Evolutionary conservation across 2,113 vertebrate genomes (phyloP).

Genomic region (Todiramphus chloris): DNA sequence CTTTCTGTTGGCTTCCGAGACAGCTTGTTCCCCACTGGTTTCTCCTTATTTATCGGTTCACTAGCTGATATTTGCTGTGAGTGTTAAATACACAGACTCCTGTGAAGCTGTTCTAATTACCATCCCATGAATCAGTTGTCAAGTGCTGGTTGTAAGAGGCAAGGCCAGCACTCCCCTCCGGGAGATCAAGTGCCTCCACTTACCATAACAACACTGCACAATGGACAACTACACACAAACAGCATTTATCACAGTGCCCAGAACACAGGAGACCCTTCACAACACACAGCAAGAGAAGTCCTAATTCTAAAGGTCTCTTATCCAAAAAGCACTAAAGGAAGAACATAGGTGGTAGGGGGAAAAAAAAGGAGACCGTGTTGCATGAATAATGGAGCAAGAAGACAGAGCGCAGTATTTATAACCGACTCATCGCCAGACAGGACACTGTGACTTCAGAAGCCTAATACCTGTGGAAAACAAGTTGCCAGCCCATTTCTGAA

Average conservation of each 20-base stretch:
- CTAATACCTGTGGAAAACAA: not conserved
- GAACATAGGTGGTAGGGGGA: fast-evolving
- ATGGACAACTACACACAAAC: not conserved
- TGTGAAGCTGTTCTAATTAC: not conserved
- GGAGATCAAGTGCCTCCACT: conserved; percentile 45
- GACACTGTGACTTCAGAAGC: not conserved
- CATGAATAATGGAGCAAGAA: not conserved
- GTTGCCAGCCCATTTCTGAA: not conserved
- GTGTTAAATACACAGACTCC: not conserved
- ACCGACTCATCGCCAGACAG: not conserved
- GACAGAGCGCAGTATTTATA: not conserved
- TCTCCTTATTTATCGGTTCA: not conserved
- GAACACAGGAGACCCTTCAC: not conserved
- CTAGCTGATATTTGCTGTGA: not conserved
- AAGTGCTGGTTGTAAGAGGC: not conserved
- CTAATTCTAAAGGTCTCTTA: not conserved
- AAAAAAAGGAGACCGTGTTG: not conserved
- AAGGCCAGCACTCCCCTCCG: not conserved
- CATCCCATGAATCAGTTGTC: not conserved
- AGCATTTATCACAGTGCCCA: not conserved
- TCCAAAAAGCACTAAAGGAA: not conserved
- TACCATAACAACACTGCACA: not conserved
- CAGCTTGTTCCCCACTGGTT: not conserved
- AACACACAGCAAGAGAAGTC: not conserved
- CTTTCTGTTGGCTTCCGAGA: not conserved